Base-by-base conservation (phyloP, 1,140 invertebrate species). In the Drosophila grimshawi region DNA sequence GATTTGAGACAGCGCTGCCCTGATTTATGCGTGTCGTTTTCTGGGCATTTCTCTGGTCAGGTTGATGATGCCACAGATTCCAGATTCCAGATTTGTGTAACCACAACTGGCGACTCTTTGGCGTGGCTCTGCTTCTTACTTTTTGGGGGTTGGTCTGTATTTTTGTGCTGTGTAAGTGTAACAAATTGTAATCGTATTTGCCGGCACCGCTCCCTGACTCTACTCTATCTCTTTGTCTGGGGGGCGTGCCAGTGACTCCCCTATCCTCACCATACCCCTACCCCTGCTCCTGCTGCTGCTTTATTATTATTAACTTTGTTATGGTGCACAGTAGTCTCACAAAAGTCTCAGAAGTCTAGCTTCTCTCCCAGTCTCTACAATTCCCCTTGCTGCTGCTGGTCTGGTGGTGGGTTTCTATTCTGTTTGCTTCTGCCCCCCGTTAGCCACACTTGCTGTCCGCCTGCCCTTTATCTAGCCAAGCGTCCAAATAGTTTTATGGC, bases 151-250 rank as follows among this genome's bases (percentile, higher is more conserved):
- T 65, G 69, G 37, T 49, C 75, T 62, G 65, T 53, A 52, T 82
- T 88, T 75, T 86, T 86, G 76, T 86, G 83, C 83, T 86, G 83
- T 78, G 83, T 86, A 86, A 86, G 83, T 86, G 83, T 86, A 86
- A 86, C 83, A 86, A 86, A 86, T 86, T 86, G 83, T 89, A 88
- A 86, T 86, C 83, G 83, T 88, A 86, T 86, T 86, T 86, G 85
- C 76, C 65, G 83, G 71, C 80, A 80, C 77, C 80, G 79, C 60
- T 72, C 45, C n/a, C 46, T n/a, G 37, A 60, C 33, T 51, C 8
- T 33, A 35, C 61, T 49, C 43, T 29, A 37, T 68, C 51, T 45
- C 61, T 43, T 43, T 63, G 53, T 53, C 39, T 68, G 39, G 48
- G 32, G 56, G 46, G 35, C 66, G 29, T 51, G 37, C 51, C 30